phyloP scores from a whole-genome alignment of 2,113 vertebrate species.

The Otis tarda region DNA sequence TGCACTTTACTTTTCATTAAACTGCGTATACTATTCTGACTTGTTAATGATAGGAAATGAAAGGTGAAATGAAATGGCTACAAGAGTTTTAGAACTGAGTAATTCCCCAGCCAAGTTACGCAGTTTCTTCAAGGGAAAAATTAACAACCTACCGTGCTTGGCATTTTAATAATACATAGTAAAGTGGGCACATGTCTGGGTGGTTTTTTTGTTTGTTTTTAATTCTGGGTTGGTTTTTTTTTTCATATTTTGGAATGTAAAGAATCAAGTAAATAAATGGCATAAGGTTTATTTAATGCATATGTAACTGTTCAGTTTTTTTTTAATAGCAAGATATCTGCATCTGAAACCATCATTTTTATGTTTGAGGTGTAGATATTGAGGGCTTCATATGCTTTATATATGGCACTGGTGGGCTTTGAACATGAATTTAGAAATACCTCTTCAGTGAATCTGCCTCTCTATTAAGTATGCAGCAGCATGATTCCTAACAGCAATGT shows the following conservation, averaged over 20 bases:
- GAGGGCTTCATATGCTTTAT: background rate
- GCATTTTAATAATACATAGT: constrained; percentile 59
- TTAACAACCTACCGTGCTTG: constrained; percentile 57
- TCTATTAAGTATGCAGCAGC: accelerated
- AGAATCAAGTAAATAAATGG: background rate
- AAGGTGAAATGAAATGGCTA: constrained; percentile 69
- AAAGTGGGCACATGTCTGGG: background rate
- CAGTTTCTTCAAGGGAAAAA: constrained; percentile 72
- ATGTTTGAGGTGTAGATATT: background rate
- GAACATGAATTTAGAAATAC: background rate
- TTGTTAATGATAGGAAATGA: constrained; percentile 55
- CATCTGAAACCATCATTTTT: background rate
- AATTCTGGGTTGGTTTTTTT: background rate
- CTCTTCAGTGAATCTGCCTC: background rate
- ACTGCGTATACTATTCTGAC: constrained; percentile 41
- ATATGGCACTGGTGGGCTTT: background rate
- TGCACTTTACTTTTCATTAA: constrained; percentile 49
- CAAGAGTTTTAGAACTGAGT: constrained; percentile 56
- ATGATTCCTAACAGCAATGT: accelerated
- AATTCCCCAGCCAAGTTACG: constrained; percentile 51
- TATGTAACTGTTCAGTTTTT: background rate
- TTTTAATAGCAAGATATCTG: background rate
- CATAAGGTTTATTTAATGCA: background rate
- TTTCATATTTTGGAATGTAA: background rate
- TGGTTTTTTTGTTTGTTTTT: background rate